Conservation (phyloP, 2,113 vertebrate genomes). For the Sylvilagus bachmani region DNA sequence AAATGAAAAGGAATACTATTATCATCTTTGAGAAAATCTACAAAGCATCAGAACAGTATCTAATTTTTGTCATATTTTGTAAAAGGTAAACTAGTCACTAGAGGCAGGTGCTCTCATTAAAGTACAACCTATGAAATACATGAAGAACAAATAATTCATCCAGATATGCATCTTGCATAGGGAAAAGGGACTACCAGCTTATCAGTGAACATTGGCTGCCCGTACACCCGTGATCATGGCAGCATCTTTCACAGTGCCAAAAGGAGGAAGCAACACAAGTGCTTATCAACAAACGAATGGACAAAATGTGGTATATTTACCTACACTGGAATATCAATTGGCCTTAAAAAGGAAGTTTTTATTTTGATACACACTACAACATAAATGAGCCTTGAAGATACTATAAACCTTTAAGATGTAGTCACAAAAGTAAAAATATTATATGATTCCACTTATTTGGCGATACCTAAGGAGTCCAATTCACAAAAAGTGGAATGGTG, state of each 20-base stretch:
- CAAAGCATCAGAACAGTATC: neutral
- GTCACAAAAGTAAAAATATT: neutral
- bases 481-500: constrained; percentile 7
- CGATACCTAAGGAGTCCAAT: neutral
- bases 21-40: constrained; percentile 24
- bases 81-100: neutral
- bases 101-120: constrained; percentile 19
- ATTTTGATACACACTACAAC: neutral
- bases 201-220: constrained; percentile 16
- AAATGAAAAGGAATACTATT: constrained; percentile 44
- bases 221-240: neutral
- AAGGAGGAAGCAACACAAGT: too few relatives aligned
- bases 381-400: neutral
- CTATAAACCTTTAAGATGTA: too few relatives aligned
- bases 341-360: neutral
- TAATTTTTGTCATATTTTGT: constrained; percentile 37
- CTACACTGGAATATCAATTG: neutral
- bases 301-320: neutral
- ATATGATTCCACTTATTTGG: neutral
- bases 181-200: neutral
- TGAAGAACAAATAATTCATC: constrained; percentile 35
- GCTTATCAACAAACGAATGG: too few relatives aligned
- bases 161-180: neutral
- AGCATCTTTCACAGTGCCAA: too few relatives aligned
- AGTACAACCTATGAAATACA: neutral